Conservation (phyloP, 2,797 vertebrate genomes). For the Antennarius maculatus region DNA sequence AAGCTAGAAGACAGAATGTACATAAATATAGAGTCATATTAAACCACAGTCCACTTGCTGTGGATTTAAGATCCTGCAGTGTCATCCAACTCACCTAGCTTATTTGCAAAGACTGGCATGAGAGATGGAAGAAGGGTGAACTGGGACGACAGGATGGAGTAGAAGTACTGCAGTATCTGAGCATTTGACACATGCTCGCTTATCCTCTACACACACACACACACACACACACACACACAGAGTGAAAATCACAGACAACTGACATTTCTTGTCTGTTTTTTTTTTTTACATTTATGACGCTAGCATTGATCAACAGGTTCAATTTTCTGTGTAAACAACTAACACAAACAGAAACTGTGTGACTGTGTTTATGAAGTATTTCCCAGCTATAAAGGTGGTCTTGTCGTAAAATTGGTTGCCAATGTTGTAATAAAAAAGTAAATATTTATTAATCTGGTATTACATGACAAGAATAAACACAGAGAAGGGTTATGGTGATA, state of each 20-base stretch:
- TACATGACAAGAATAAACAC: too few relatives aligned
- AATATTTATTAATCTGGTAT: too few relatives aligned
- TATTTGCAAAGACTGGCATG: slow-evolving; percentile 86
- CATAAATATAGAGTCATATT: background rate
- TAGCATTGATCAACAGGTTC: slow-evolving; percentile 24
- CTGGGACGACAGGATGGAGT: slow-evolving; percentile 84
- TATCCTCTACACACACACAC: slow-evolving; percentile 77
- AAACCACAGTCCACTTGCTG: background rate
- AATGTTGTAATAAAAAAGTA: too few relatives aligned
- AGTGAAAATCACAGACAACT: slow-evolving; percentile 22
- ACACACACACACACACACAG: slow-evolving; percentile 36
- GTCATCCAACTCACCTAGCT: slow-evolving; percentile 85
- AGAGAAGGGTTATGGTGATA: too few relatives aligned
- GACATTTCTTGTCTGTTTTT: slow-evolving; percentile 11
- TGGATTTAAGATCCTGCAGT: background rate
- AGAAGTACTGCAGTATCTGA: slow-evolving; percentile 86
- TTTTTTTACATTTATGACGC: slow-evolving; percentile 14
- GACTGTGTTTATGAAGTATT: background rate
- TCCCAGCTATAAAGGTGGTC: too few relatives aligned
- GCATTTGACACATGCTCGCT: slow-evolving; percentile 78
- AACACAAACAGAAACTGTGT: slow-evolving; percentile 31
- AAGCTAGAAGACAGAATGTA: background rate
- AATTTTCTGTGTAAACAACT: slow-evolving; percentile 9
- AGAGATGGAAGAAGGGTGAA: slow-evolving; percentile 86
- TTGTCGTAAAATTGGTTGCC: too few relatives aligned